Evolutionary conservation across 2,113 vertebrate genomes (phyloP), one percentile per base, ranked within the genome.

Genomic region (Uria aalge): DNA sequence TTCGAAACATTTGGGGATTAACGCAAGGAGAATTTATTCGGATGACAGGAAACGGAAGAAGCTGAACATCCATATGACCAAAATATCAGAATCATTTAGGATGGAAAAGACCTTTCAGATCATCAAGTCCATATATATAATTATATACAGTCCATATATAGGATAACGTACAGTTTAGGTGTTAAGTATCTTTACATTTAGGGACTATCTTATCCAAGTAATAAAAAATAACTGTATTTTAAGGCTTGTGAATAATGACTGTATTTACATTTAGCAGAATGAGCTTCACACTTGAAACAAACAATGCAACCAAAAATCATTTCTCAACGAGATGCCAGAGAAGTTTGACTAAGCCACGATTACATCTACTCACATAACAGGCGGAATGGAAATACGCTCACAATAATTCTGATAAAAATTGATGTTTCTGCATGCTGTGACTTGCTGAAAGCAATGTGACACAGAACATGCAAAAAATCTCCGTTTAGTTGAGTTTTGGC

Each of bases 311-410:
- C 6, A 43, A 34, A 50, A 59, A 27, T 20, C 6, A 15, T 27
- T 60, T 38, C 34, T 52, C 17, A 38, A 14, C 3, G 27, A 53
- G 18, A 14, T 3, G 17, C 43, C 23, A 15, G n/a, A 36, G 10
- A 56, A 20, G 7, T 29, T 14, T n/a, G 10, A 55, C 27, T 52
- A 55, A 69, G 40, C 30, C n/a, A 13, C 1, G 12, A 34, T 34
- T 34, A 12, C 22, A 19, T 9, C 24, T 1, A 40, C 11, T 27
- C 29, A 36, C 4, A 0, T 8, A 30, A 56, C 1, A 3, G 30
- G 23, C 26, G 16, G 20, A 66, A 53, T 2, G 9, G 43, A 50
- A 76, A 56, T 2, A 29, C 10, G 2, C n/a, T 26, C 24, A 16
- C 26, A 18, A 5, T 43, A 50, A 81, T 18, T 41, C 57, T 26